These are phyloP conservation scores for Hydrophis major DNA, from an alignment of 2,797 vertebrate species.

Conservation along the genomic window DNA sequence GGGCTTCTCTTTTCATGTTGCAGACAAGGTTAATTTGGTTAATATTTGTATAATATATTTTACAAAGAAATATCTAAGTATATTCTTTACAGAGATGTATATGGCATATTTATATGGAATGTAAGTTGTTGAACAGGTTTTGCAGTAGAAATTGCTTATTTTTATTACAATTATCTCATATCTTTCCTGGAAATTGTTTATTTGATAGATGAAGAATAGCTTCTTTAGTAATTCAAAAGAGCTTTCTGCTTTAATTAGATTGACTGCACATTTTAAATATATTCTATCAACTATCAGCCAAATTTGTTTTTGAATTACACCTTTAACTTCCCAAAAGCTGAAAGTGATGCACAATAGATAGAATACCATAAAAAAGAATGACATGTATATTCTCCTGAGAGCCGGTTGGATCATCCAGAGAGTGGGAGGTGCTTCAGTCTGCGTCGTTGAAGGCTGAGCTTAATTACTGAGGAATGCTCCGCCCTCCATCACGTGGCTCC, in stretches of 20 bases:
- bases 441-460: too few species aligned
- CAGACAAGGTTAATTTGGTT: constrained; percentile 31
- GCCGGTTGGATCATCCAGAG: too few species aligned
- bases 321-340: not conserved
- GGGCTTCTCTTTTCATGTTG: not conserved
- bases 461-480: too few species aligned
- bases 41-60: constrained; percentile 22
- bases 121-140: constrained; percentile 58
- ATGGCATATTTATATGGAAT: constrained; percentile 52
- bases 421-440: too few species aligned
- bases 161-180: constrained; percentile 21
- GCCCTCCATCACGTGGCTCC: too few species aligned
- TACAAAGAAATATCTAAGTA: constrained; percentile 8
- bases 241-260: not conserved
- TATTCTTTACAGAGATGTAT: constrained; percentile 37
- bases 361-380: not conserved
- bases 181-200: constrained; percentile 30
- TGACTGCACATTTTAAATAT: not conserved
- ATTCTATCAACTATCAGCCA: not conserved
- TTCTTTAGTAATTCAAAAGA: constrained; percentile 27
- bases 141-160: constrained; percentile 51
- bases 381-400: not conserved
- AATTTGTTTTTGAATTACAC: not conserved
- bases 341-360: not conserved
- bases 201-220: constrained; percentile 28